Percentiles rank a stretch among this genome's conserved stretches.
phyloP scores from a whole-genome alignment of 2,888 invertebrate genomes.

The Melanchra persicariae region DNA sequence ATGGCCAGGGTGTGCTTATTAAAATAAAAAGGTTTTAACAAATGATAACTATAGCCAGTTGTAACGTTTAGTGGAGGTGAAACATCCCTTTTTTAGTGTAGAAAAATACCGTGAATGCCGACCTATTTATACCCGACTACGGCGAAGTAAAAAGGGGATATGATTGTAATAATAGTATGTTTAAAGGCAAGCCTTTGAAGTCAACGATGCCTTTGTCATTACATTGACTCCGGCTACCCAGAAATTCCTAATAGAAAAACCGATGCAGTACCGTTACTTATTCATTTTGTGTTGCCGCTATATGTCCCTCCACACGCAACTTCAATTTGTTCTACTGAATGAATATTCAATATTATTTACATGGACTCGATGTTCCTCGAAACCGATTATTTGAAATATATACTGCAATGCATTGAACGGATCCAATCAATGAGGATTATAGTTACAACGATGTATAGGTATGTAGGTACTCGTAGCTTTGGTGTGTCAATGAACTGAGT shows the following conservation, averaged over 20 bases:
- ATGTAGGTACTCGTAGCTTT: neutral
- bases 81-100: no score
- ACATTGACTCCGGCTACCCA: neutral
- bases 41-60: no score
- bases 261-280: constrained; percentile 4
- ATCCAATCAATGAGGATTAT: constrained; percentile 2
- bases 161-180: no score
- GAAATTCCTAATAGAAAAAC: constrained; percentile 1
- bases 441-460: neutral
- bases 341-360: constrained; percentile 33
- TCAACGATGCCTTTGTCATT: no score
- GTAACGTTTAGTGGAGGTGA: no score
- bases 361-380: constrained; percentile 4
- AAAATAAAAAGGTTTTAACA: no score
- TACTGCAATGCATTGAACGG: constrained; percentile 6
- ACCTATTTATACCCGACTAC: no score
- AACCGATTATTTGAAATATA: constrained; percentile 25
- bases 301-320: constrained; percentile 11
- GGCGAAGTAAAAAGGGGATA: no score
- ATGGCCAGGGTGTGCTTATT: no score
- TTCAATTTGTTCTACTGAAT: constrained; percentile 21
- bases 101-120: no score
- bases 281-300: constrained; percentile 18
- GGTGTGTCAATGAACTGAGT: constrained; percentile 7
- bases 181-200: no score